Base-by-base conservation (phyloP, 2,113 vertebrate genomes). In the Oryzias curvinotus region DNA sequence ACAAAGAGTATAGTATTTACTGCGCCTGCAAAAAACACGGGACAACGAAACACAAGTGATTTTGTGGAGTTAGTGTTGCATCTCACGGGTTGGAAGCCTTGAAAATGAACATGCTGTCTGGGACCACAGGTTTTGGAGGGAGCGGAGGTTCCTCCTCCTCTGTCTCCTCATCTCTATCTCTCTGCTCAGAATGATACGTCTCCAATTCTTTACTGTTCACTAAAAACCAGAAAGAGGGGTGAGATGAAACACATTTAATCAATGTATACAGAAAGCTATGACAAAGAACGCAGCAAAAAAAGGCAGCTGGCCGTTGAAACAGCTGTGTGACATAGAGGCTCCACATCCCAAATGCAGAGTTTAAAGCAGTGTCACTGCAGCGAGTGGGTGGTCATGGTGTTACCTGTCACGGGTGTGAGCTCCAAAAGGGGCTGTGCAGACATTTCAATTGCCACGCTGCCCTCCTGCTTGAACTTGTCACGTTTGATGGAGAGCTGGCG, bases 21-120 rank as follows among this genome's bases (percentile, higher is more conserved):
- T 18, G 49, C n/a, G 6, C 1, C 43, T 3, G 42, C 25, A 45
- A 25, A 12, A 51, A 15, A 1, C 7, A 26, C 15, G 5, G 17
- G 5, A 14, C 15, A 46, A 16, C 5, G 17, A 17, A n/a, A 46
- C 21, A 23, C 21, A 16, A 5, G 15, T 23, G 48, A 65, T 63
- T 59, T 26, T 0, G 18, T 19, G n/a, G 17, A 28, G 10, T 44
- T 44, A 57, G 5, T 26, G 55, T 19, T 49, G 25, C 8, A 48
- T 83, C 94, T 97, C 91, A 99, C 97, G 97, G 97, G 84, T 99
- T 99, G 68, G 93, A 95, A 58, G 95, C 94, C 89, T 95, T 98
- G 85, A 99, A 99, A 88, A 99, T 95, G 87, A 99, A 98, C 97
- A 99, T 99, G 77, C 97, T 98, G 83, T 95, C 97, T 57, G 97